Evolutionary conservation across 2,113 vertebrate species (phyloP).

Genomic region (Aptenodytes patagonicus): DNA sequence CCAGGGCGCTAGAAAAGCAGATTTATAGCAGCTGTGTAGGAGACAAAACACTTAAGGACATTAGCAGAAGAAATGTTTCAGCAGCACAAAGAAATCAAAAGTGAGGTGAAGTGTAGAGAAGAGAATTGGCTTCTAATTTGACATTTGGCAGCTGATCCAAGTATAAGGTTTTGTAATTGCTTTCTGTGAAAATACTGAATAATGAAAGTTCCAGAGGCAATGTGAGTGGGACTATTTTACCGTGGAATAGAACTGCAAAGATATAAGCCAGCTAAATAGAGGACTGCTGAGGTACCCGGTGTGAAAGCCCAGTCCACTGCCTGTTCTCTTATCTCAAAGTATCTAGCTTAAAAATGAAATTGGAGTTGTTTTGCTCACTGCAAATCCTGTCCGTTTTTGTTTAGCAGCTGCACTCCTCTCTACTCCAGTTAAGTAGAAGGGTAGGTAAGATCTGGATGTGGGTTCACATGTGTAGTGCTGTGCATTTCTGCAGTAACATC

Average conservation of each 20-base stretch:
- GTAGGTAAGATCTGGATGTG: background rate
- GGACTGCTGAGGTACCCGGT: background rate
- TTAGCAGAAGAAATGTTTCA: constrained; percentile 46
- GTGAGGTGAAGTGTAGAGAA: constrained; percentile 53
- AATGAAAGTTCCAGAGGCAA: background rate
- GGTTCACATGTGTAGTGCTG: background rate
- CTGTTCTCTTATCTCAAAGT: background rate
- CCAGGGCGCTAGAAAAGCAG: constrained; percentile 49
- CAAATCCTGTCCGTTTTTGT: background rate
- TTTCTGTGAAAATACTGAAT: background rate
- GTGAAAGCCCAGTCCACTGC: background rate
- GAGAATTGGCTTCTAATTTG: background rate
- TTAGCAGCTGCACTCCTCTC: background rate
- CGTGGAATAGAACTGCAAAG: background rate
- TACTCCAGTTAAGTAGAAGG: background rate
- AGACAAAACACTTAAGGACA: constrained; percentile 4
- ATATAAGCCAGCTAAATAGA: background rate
- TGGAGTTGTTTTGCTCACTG: background rate
- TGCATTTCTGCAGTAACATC: background rate
- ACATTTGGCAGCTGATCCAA: background rate
- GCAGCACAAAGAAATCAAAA: constrained; percentile 65
- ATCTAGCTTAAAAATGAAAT: background rate
- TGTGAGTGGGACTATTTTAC: background rate
- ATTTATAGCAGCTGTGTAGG: constrained; percentile 27
- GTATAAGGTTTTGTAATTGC: background rate